Conservation (phyloP, 37 sponge, comb jelly and placozoan genomes). For the Beroe forskalii region DNA sequence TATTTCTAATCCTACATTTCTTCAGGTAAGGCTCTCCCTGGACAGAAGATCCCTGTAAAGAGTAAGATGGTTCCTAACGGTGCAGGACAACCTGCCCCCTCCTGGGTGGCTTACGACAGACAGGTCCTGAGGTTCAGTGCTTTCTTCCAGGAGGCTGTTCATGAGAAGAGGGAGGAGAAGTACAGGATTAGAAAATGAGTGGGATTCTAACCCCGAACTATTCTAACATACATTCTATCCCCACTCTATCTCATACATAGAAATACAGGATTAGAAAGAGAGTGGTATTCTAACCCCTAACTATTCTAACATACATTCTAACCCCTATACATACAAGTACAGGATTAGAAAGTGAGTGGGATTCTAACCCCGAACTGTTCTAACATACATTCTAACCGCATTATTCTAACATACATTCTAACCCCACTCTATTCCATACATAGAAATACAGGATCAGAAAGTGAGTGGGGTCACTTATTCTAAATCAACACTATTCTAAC, state of each 20-base stretch:
- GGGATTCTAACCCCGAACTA: background rate
- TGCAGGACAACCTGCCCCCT: conserved; percentile 78
- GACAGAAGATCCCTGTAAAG: conserved; percentile 69
- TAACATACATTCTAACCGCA: too few relatives aligned
- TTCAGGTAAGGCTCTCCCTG: conserved; percentile 74
- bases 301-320: too few relatives aligned
- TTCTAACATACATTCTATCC: too few relatives aligned
- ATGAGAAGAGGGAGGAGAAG: conserved; percentile 87
- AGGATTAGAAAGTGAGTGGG: conserved; percentile 73
- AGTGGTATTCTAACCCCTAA: too few relatives aligned
- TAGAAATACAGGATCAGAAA: conserved; percentile 80
- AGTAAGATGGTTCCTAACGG: conserved; percentile 82
- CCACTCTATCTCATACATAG: too few relatives aligned
- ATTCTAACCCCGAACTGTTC: background rate
- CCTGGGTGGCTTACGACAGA: conserved; percentile 98
- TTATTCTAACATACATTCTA: too few relatives aligned
- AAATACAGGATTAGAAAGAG: conserved; percentile 79
- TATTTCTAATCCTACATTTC: too few relatives aligned
- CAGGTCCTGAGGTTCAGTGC: conserved; percentile 93
- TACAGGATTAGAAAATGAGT: conserved; percentile 79
- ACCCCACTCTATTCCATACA: too few relatives aligned
- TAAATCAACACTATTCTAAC: too few relatives aligned
- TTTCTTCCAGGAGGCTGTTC: conserved; percentile 94
- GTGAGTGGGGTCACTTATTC: conserved; percentile 43
- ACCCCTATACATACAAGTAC: too few relatives aligned